Percentiles rank a stretch among this genome's conserved stretches.
Evolutionary conservation across 2,113 vertebrate genomes (phyloP).

Genomic region (Mormyrus lacerda): DNA sequence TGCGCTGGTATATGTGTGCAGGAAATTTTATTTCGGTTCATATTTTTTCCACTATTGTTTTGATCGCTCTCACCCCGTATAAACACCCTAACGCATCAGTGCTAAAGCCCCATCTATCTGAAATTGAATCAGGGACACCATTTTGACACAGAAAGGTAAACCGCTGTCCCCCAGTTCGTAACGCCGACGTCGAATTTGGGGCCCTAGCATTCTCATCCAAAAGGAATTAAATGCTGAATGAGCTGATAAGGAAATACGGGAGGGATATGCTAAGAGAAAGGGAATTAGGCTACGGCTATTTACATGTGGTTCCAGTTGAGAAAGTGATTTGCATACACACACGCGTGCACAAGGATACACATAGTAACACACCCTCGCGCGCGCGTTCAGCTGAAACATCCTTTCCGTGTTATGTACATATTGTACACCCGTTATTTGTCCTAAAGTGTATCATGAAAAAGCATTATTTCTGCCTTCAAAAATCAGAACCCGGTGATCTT

Average conservation of each 20-base stretch:
- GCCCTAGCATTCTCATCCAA: conserved; percentile 86
- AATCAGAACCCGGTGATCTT: not conserved
- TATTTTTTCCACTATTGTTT: conserved; percentile 41
- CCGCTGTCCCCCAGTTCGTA: conserved; percentile 83
- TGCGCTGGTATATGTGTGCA: conserved; percentile 24
- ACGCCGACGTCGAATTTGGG: conserved; percentile 84
- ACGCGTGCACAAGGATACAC: not conserved
- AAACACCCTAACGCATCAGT: conserved; percentile 69
- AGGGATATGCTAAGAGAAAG: conserved; percentile 74
- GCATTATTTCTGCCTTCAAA: not conserved
- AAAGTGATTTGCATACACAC: conserved; percentile 71
- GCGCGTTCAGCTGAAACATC: not conserved
- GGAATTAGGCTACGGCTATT: conserved; percentile 76
- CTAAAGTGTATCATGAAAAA: not conserved
- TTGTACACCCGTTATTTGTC: not conserved
- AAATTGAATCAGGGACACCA: conserved; percentile 99
- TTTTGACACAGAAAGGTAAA: conserved; percentile 80
- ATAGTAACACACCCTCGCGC: conserved; percentile 3
- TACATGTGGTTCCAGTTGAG: conserved; percentile 80
- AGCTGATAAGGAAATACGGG: conserved; percentile 81
- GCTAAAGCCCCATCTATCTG: conserved; percentile 81
- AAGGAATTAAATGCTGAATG: conserved; percentile 90
- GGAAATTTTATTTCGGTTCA: not conserved
- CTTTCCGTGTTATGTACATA: not conserved
- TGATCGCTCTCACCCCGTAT: conserved; percentile 29